Evolutionary conservation across 2,888 invertebrate genomes (phyloP).

Genomic region (Hemicrepidius hirtus): DNA sequence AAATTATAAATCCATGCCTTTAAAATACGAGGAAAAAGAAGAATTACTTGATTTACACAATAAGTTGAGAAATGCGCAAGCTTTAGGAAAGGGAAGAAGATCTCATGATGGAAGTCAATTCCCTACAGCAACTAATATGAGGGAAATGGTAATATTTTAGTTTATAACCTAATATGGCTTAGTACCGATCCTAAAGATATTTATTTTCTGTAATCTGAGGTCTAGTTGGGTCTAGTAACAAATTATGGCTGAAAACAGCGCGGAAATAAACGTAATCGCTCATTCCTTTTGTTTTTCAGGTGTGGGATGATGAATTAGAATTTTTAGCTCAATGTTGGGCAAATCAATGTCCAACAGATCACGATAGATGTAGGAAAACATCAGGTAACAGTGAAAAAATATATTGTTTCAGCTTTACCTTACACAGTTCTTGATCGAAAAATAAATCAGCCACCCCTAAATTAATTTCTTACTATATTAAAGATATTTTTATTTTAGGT

Average conservation of each 20-base stretch:
- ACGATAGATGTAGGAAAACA: background rate
- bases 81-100: background rate
- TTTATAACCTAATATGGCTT: background rate
- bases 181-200: no score
- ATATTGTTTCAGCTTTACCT: no score
- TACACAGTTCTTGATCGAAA: no score
- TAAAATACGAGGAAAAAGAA: background rate
- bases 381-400: no score
- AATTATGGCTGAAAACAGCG: no score
- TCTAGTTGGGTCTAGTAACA: no score
- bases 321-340: constrained; percentile 69
- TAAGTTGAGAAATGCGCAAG: background rate
- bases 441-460: no score
- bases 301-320: constrained; percentile 67
- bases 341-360: constrained; percentile 64
- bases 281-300: background rate
- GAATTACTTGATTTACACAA: constrained; percentile 8
- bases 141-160: background rate
- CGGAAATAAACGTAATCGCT: background rate
- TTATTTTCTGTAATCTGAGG: no score
- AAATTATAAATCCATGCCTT: background rate
- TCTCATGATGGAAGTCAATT: background rate
- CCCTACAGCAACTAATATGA: background rate
- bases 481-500: no score
- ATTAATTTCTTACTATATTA: no score